Conservation (phyloP, 2,888 invertebrate species). For the Byasa hedistus region DNA sequence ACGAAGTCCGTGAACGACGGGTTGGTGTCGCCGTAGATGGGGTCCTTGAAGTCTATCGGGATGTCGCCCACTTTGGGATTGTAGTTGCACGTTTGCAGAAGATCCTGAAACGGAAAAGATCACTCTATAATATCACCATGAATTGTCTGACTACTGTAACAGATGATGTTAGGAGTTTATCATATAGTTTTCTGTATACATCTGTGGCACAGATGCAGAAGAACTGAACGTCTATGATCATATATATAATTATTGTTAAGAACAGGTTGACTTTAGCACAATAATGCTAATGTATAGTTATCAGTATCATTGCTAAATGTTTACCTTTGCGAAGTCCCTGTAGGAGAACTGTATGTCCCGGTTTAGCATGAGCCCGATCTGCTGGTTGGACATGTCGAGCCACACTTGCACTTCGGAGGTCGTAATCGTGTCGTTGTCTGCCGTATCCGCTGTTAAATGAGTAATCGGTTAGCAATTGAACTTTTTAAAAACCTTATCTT, state of each 20-base stretch:
- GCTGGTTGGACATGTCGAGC: conserved; percentile 97
- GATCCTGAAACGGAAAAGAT: conserved; percentile 62
- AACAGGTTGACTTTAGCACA: too few relatives aligned
- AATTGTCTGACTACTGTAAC: too few relatives aligned
- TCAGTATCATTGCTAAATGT: neutral
- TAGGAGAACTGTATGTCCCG: conserved; percentile 92
- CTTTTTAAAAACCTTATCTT: neutral
- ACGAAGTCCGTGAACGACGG: conserved; percentile 98
- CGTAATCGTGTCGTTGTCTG: conserved; percentile 91
- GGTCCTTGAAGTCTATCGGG: conserved; percentile 92
- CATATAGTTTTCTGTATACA: too few relatives aligned
- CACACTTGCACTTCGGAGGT: conserved; percentile 93
- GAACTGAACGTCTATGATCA: too few relatives aligned
- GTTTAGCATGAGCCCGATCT: conserved; percentile 94
- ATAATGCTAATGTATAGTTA: too few relatives aligned
- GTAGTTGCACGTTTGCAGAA: conserved; percentile 86
- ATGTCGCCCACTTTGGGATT: conserved; percentile 93
- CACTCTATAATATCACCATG: too few relatives aligned
- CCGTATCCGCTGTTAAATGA: conserved; percentile 81
- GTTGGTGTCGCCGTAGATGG: conserved; percentile 92
- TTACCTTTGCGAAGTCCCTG: conserved; percentile 87
- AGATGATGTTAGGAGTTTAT: too few relatives aligned
- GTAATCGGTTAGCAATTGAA: neutral
- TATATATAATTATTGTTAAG: too few relatives aligned
- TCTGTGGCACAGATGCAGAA: too few relatives aligned